Percentiles rank a stretch among this genome's conserved stretches.
Evolutionary conservation across 2,113 vertebrate species (phyloP).

Genomic region (Mirounga angustirostris): DNA sequence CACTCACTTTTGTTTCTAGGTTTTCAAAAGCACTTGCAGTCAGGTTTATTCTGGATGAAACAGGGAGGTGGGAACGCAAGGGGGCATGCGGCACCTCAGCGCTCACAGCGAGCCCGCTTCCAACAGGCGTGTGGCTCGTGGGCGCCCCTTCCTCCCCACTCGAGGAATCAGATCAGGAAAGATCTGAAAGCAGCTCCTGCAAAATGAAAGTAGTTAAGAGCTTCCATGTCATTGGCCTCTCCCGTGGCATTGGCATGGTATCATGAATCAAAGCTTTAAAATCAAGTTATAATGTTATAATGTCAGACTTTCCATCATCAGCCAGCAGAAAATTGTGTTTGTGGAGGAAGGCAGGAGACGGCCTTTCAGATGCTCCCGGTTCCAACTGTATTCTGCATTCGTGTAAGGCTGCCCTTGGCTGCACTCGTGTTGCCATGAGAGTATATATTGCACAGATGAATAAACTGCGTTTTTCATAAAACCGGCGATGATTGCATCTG

Average conservation of each 20-base stretch:
- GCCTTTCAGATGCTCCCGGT: neutral
- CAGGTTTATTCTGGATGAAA: neutral
- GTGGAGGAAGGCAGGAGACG: neutral
- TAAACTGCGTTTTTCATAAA: neutral
- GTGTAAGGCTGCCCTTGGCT: neutral
- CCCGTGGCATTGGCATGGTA: neutral
- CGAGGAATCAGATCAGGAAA: neutral
- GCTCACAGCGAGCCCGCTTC: rapidly evolving
- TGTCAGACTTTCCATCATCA: neutral
- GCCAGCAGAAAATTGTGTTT: neutral
- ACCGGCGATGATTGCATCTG: neutral
- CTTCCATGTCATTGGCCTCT: neutral
- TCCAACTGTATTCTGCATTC: neutral
- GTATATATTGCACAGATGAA: neutral
- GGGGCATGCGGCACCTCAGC: rapidly evolving
- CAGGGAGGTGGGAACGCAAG: neutral
- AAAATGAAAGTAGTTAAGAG: neutral
- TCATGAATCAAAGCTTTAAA: neutral
- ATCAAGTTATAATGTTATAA: neutral
- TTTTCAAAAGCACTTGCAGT: neutral
- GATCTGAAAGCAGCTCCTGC: neutral
- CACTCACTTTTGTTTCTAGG: neutral
- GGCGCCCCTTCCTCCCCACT: rapidly evolving
- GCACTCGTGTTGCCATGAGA: neutral
- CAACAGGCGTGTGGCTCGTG: rapidly evolving